Conservation (phyloP, 2,888 invertebrate genomes). For the Arrhopalites spinosus region DNA sequence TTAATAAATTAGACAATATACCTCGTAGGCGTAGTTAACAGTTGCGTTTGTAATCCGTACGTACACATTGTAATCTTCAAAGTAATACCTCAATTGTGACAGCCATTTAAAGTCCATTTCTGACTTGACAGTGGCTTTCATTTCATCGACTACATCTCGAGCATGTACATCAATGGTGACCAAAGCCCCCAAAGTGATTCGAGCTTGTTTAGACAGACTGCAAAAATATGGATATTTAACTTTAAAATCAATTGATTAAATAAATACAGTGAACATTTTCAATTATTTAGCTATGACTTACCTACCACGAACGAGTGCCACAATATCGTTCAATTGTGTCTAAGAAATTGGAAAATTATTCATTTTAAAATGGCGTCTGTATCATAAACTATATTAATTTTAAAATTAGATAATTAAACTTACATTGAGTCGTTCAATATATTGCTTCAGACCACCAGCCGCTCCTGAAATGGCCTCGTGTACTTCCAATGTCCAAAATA, state of each 20-base stretch:
- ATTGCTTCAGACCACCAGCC: slow-evolving; percentile 65
- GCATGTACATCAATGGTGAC: slow-evolving; percentile 94
- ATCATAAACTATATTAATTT: no score
- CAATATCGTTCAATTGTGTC: slow-evolving; percentile 73
- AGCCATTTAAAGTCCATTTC: slow-evolving; percentile 85
- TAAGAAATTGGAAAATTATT: slow-evolving; percentile 42
- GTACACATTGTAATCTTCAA: slow-evolving; percentile 65
- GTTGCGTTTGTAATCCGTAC: slow-evolving; percentile 80
- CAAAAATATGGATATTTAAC: no score
- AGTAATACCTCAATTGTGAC: slow-evolving; percentile 78
- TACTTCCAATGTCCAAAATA: slow-evolving; percentile 82
- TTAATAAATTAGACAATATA: no score
- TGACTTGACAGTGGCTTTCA: slow-evolving; percentile 63
- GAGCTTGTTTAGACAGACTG: slow-evolving; percentile 58
- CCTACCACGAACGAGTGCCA: slow-evolving; percentile 72
- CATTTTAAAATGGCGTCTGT: neutral
- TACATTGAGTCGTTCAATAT: slow-evolving; percentile 64
- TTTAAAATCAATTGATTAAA: no score
- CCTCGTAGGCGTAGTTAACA: slow-evolving; percentile 80
- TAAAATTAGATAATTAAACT: slow-evolving; percentile 17
- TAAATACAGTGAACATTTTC: neutral
- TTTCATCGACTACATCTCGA: slow-evolving; percentile 69
- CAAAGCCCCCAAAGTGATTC: slow-evolving; percentile 74
- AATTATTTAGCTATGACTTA: neutral
- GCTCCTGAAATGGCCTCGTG: slow-evolving; percentile 70